A percentile compares a stretch with the other conserved stretches of the same genome.
Evolutionary conservation across 2,888 invertebrate genomes (phyloP).

Genomic region (Campoletis raptor): DNA sequence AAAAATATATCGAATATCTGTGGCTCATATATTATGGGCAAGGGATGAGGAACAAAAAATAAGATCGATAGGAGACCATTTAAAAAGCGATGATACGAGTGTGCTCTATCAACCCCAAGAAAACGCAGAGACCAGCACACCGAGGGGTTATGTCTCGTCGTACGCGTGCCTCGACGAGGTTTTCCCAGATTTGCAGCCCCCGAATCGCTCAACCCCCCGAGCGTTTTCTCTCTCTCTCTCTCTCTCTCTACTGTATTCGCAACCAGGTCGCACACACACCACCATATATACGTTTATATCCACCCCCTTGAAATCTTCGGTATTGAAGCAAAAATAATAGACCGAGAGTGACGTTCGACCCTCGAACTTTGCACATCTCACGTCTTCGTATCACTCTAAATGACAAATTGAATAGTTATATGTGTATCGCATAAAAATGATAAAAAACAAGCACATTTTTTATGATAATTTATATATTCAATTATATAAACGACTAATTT

Average conservation of each 20-base stretch:
- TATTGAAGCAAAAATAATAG: constrained; percentile 77
- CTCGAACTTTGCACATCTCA: constrained; percentile 48
- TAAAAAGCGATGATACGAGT: constrained; percentile 81
- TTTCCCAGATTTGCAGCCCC: constrained; percentile 81
- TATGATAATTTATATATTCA: too few relatives aligned
- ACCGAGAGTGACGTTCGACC: constrained; percentile 67
- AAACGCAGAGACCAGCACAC: constrained; percentile 75
- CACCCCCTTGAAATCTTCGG: constrained; percentile 69
- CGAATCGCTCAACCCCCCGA: constrained; percentile 42
- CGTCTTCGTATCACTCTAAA: constrained; percentile 12
- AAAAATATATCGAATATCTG: not conserved
- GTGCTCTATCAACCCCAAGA: constrained; percentile 79
- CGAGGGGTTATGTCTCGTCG: constrained; percentile 76
- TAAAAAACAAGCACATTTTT: not conserved
- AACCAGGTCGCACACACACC: constrained; percentile 52
- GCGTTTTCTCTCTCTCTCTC: constrained; percentile 55
- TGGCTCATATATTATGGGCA: not conserved
- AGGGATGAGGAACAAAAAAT: constrained; percentile 43
- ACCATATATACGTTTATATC: constrained; percentile 11
- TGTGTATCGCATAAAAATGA: constrained; percentile 5
- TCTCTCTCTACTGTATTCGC: constrained; percentile 53
- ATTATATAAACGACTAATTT: too few relatives aligned
- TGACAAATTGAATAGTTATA: constrained; percentile 20
- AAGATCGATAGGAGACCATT: constrained; percentile 67
- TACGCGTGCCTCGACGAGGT: constrained; percentile 82